Base-by-base conservation (phyloP, 2,113 vertebrate genomes). In the Delphinus delphis region DNA sequence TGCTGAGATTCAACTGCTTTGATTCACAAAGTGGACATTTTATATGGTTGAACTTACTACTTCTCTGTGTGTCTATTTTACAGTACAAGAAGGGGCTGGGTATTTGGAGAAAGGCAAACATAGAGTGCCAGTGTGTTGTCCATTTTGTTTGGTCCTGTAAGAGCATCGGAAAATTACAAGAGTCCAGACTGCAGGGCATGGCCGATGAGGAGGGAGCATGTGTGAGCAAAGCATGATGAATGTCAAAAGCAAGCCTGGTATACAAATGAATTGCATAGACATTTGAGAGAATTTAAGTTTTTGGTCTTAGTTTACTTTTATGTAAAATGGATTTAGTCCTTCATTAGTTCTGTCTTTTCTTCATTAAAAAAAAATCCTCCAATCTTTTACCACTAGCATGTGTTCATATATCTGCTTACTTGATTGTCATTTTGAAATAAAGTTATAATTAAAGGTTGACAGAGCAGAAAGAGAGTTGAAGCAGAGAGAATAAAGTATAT, bases 401-500 rank as follows among this genome's bases (percentile, higher is more conserved):
- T 88, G 68, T 93, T 97, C 63, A 50, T 93, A 25, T 81, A 47
- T 90, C 95, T 96, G 44, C 88, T 95, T 88, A 81, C 58, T 95
- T 95, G 58, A 89, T 93, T 97, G 89, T 50, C 83, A 74, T 82
- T 97, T 93, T 70, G 89, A 95, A 95, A 83, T 89, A 86, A 88
- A 89, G 73, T 98, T 97, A 92, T 92, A 91, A 96, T 98, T 93
- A 95, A 67, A 38, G 79, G 28, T 87, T 95, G 79, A 93, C 86
- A 89, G 90, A 88, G 85, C 53, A 71, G 67, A 88, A 95, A 81
- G 88, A 93, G 68, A 88, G 7, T 70, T 58, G 65, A 70, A 92
- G 44, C 23, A 23, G 55, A 88, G 67, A 94, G 55, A 93, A 28
- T 87, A 76, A 80, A 93, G 55, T 31, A 70, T 83, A 62, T 73